Conservation (phyloP, 2,113 vertebrate genomes). For the Passer montanus region DNA sequence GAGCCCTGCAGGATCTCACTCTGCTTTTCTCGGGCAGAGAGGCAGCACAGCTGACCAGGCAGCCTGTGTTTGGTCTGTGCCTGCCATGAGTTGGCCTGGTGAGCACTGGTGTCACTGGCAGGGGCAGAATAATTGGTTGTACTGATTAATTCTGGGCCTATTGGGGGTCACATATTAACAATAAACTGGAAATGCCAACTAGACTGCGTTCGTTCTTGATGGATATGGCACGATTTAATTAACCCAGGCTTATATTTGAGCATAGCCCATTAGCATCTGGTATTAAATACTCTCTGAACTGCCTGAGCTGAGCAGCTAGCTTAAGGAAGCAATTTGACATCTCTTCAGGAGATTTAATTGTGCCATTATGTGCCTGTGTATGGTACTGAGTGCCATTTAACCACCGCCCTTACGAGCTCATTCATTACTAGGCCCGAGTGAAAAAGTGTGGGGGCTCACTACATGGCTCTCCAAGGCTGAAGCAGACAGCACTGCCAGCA, state of each 20-base stretch:
- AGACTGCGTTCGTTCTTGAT: background rate
- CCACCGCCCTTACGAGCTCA: background rate
- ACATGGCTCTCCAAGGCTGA: background rate
- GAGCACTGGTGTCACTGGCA: background rate
- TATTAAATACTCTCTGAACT: constrained; percentile 9
- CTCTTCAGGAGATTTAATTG: constrained; percentile 23
- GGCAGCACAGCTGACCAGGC: rapidly evolving
- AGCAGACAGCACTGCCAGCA: rapidly evolving
- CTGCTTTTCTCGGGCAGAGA: background rate
- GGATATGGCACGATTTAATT: background rate
- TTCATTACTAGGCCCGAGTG: background rate
- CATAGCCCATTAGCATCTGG: background rate
- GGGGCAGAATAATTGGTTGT: background rate
- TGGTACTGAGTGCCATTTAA: background rate
- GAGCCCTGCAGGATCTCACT: background rate
- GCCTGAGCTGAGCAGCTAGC: background rate
- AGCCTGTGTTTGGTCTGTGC: background rate
- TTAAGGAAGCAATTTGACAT: constrained; percentile 30
- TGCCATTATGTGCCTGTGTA: background rate
- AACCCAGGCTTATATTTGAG: background rate
- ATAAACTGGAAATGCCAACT: background rate
- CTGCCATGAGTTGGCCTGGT: background rate
- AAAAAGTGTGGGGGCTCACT: background rate
- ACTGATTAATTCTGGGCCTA: background rate
- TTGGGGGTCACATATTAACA: background rate